Evolutionary conservation across 2,888 invertebrate genomes (phyloP), one percentile per base, ranked within the genome.

Genomic region (Hyposoter dolosus): DNA sequence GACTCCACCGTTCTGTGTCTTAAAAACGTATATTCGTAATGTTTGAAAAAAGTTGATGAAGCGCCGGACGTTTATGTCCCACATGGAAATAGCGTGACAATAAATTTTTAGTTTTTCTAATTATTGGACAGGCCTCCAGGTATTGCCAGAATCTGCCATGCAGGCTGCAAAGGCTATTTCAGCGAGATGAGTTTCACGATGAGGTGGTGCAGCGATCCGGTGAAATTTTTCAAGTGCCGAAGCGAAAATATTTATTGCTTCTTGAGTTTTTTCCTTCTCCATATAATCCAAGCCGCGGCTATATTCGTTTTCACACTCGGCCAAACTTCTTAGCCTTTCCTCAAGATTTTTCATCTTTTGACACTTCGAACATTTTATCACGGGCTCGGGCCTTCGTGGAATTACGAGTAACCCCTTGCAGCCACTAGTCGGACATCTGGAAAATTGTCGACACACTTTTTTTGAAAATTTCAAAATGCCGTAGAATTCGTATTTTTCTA

Each of bases 121-220:
- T 47, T 47, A 75, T 63, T 47, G 75, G 6, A 63, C 15, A 12
- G 87, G 77, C 47, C 83, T 82, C 91, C 91, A 91, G 56, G 87
- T 88, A 89, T 96, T 96, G 15, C 96, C 96, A 12, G 90, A 90
- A 63, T 95, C 94, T 0, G 96, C 96, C 89, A 95, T 95, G 90
- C 97, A 97, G 0, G 96, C 95, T 3, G 96, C 94, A 50, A 97
- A 93, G 0, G 96, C 95, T 90, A 97, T 97, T 93, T 97, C 97
- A 0, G 96, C 97, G 43, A 96, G 93, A 71, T 97, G 95, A 0
- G 97, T 96, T 83, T 96, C 96, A 65, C 95, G 95, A 88, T 97
- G 96, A 0, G 97, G 97, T 0, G 96, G 95, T 0, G 94, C 93
- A 0, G 96, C 97, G 35, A 96, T 94, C 79, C 95, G 95, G 90